Conservation (phyloP, 1,140 invertebrate species). For the Cydia fagiglandana region DNA sequence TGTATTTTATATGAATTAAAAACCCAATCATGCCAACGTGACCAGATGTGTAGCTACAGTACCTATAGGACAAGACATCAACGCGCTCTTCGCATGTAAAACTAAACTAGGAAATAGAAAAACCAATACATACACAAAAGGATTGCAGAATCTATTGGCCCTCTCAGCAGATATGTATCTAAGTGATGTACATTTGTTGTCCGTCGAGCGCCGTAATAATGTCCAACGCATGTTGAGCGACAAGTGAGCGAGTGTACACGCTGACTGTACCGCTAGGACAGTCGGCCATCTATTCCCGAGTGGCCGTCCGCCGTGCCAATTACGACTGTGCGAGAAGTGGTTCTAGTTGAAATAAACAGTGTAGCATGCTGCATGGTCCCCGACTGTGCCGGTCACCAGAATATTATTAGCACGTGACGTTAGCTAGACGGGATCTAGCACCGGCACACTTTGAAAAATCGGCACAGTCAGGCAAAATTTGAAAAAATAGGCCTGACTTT, state of each 20-base stretch:
- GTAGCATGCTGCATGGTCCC: too few species aligned
- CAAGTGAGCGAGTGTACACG: background rate
- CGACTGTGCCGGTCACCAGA: too few species aligned
- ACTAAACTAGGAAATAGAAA: background rate
- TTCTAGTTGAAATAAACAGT: too few species aligned
- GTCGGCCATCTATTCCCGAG: background rate
- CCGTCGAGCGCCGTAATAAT: background rate
- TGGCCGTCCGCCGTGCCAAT: background rate
- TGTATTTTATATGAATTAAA: too few species aligned
- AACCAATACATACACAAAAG: background rate
- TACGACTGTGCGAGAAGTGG: background rate
- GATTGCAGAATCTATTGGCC: background rate
- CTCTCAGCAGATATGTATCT: conserved; percentile 12
- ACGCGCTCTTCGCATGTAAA: background rate
- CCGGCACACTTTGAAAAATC: too few species aligned
- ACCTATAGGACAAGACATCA: background rate
- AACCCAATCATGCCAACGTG: too few species aligned
- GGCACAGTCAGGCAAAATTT: too few species aligned
- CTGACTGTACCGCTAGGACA: background rate
- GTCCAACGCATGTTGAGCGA: background rate
- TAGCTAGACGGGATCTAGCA: too few species aligned
- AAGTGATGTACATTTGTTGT: conserved; percentile 11
- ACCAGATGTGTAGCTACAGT: too few species aligned
- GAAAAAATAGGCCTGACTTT: too few species aligned
- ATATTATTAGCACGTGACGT: too few species aligned